These are phyloP conservation scores for Thelaira solivaga DNA, from an alignment of 2,888 invertebrate genomes.

Conservation along the genomic window DNA sequence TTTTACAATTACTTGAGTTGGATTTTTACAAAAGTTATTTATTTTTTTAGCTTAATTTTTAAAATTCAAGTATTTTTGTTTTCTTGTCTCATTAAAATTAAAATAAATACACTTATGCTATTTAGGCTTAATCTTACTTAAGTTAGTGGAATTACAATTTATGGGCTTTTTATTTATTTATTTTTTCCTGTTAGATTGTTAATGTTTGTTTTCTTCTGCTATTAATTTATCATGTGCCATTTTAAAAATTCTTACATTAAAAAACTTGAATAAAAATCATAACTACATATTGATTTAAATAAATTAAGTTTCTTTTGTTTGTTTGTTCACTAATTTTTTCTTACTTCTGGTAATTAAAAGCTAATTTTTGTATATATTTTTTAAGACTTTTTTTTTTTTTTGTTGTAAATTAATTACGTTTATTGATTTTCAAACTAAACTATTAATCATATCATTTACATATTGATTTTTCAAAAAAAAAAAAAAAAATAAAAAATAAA, in stretches of 20 bases:
- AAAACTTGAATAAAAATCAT: neutral
- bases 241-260: conserved; percentile 9
- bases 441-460: conserved; percentile 34
- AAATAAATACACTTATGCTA: conserved; percentile 50
- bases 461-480: conserved; percentile 1
- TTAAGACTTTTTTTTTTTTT: too few relatives aligned
- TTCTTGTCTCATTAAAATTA: neutral
- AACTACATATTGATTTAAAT: conserved; percentile 35
- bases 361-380: too few relatives aligned
- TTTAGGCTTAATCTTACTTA: conserved; percentile 34
- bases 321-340: conserved; percentile 21
- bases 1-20: conserved; percentile 36
- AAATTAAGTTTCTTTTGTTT: conserved; percentile 57
- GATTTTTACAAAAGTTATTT: conserved; percentile 28
- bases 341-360: too few relatives aligned
- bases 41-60: conserved; percentile 14
- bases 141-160: conserved; percentile 52
- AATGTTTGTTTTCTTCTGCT: neutral
- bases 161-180: conserved; percentile 14
- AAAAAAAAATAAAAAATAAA: conserved; percentile 11
- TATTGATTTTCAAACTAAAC: conserved; percentile 27
- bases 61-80: neutral
- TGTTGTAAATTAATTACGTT: conserved; percentile 28
- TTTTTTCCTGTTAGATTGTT: neutral
- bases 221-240: neutral